A percentile compares a stretch with the other conserved stretches of the same genome.
Evolutionary conservation across 2,113 vertebrate species (phyloP).

Genomic region (Corythornis vintsioides): DNA sequence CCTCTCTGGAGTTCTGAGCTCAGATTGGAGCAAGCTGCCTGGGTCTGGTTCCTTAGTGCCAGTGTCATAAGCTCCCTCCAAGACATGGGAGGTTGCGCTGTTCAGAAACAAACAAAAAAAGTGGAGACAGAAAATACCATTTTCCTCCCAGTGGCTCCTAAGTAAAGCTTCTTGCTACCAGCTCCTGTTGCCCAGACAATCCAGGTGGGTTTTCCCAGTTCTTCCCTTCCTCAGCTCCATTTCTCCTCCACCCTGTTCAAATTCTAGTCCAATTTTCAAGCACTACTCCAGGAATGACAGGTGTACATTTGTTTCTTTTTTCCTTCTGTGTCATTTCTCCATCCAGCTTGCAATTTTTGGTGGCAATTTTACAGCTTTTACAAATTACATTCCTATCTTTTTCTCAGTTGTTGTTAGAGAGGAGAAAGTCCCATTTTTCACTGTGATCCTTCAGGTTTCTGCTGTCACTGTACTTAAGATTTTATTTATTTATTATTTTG

Average conservation of each 20-base stretch:
- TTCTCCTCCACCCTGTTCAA: background rate
- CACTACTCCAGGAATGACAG: background rate
- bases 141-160: background rate
- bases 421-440: slow-evolving; percentile 25
- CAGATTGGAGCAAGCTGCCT: background rate
- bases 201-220: background rate
- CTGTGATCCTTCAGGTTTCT: slow-evolving; percentile 38
- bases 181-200: background rate
- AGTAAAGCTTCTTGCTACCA: background rate
- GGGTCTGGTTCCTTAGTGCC: background rate
- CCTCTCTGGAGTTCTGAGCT: rapidly evolving
- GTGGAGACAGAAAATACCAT: background rate
- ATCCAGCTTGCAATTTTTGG: slow-evolving; percentile 33
- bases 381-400: slow-evolving; percentile 47
- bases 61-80: background rate
- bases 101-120: background rate
- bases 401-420: background rate
- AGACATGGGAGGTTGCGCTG: background rate
- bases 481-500: background rate
- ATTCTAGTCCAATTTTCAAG: background rate
- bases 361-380: slow-evolving; percentile 58
- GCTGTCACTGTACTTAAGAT: slow-evolving; percentile 12
- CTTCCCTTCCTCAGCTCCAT: background rate
- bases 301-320: background rate
- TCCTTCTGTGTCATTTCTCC: slow-evolving; percentile 46